phyloP scores from a whole-genome alignment of 2,797 vertebrate genomes.

The Xiphorhynchus erythropygius region DNA sequence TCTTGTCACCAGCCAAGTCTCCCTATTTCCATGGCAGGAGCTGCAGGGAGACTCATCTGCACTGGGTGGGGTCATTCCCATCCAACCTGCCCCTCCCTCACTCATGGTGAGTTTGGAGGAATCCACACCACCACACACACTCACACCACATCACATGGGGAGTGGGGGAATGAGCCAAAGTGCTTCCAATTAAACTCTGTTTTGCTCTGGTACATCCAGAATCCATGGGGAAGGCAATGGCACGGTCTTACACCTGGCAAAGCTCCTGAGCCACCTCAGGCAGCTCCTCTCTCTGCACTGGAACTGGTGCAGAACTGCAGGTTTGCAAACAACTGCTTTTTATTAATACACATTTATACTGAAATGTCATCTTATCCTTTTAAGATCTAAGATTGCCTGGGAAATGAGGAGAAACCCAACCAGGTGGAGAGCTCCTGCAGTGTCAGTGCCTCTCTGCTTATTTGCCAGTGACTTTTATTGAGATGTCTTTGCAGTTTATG shows the following conservation, averaged over 20 bases:
- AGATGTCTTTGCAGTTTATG: background rate
- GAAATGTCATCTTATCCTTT: background rate
- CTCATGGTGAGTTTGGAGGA: background rate
- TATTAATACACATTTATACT: background rate
- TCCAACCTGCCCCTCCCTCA: background rate
- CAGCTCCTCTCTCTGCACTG: background rate
- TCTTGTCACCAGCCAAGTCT: background rate
- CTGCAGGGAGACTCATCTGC: background rate
- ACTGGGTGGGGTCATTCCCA: background rate
- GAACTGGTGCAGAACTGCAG: background rate
- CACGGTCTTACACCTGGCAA: background rate
- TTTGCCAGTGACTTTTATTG: background rate
- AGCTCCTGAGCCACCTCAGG: background rate
- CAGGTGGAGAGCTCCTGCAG: slow-evolving; percentile 13
- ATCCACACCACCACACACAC: background rate
- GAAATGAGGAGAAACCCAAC: background rate
- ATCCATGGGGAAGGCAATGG: background rate
- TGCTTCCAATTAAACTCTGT: background rate
- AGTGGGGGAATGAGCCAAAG: background rate
- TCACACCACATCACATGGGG: background rate
- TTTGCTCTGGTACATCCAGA: background rate
- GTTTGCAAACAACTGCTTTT: slow-evolving; percentile 10
- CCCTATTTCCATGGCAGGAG: background rate
- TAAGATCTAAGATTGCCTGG: background rate
- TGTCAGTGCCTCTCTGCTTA: background rate